Base-by-base conservation (phyloP, 1,140 invertebrate genomes). In the Mya arenaria region DNA sequence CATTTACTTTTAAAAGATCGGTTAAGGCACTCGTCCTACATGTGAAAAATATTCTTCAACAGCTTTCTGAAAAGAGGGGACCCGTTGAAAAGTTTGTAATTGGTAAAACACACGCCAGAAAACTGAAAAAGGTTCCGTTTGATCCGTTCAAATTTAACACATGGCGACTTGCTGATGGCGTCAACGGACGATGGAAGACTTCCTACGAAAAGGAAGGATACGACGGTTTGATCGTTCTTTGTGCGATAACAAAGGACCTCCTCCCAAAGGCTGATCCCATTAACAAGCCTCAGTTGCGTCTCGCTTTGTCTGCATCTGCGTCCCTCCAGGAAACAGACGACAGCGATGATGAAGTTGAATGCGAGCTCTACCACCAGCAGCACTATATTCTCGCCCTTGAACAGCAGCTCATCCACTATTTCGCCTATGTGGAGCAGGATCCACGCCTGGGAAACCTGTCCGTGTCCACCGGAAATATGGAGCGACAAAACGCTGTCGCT, bases 1-100 rank as follows among this genome's bases (percentile, higher is more conserved):
- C n/a, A n/a, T n/a, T n/a, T n/a, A 5, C 23, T 4, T 62, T 62
- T 19, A 6, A 25, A 13, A 4, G 36, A 25, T 15, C 60, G 5
- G 60, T 28, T 30, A 34, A 25, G 13, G 60, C 4, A 30, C 25
- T 62, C 8, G 36, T 13, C 4, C 15, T 4, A 25, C 23, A 30
- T 19, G 30, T 62, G 4, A 62, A 62, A 28, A 17, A 10, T 25
- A 62, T 65, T 19, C 34, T 65, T 17, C 19, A 65, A 2, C 34
- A 65, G n/a, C n/a, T 65, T 3, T 17, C 36, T 37, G 34, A 37
- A 37, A 65, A 36, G 25, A 34, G 34, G 41, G 10, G 62, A 15
- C 34, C 62, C 1, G 62, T 65, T 3, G 32, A 65, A 10, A 36
- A 65, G 30, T 65, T 65, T 65, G 34, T 65, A 4, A 65, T 65